phyloP scores from a whole-genome alignment of 2,797 vertebrate species.

The Dendrocincla fuliginosa region DNA sequence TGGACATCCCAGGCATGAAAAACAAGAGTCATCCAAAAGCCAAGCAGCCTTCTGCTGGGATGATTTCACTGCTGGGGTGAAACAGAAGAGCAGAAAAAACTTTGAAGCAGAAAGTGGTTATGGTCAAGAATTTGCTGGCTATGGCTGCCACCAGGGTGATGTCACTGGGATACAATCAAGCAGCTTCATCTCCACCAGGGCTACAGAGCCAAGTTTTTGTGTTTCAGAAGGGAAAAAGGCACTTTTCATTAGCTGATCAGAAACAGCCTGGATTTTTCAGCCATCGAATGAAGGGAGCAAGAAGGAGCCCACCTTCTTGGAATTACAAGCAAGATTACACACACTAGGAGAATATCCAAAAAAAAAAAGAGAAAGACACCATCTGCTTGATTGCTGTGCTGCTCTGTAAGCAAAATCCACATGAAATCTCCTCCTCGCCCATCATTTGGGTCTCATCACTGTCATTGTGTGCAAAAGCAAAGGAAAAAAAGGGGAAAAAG shows the following conservation, averaged over 20 bases:
- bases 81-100: constrained; percentile 36
- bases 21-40: neutral
- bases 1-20: neutral
- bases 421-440: constrained; percentile 18
- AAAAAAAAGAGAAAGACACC: constrained; percentile 37
- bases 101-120: neutral
- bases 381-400: constrained; percentile 61
- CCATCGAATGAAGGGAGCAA: neutral
- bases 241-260: constrained; percentile 25
- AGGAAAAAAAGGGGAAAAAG: neutral
- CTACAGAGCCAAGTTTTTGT: neutral
- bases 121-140: constrained; percentile 57
- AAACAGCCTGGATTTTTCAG: constrained; percentile 29
- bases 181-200: neutral
- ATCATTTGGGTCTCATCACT: constrained; percentile 47
- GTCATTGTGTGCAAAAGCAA: constrained; percentile 37
- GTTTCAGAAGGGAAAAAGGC: neutral
- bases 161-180: constrained; percentile 32
- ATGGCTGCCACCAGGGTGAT: neutral
- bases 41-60: neutral
- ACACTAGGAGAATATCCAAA: constrained; percentile 43
- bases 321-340: constrained; percentile 34
- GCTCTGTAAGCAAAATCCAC: constrained; percentile 52
- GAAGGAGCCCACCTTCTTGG: constrained; percentile 39
- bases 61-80: constrained; percentile 48